Conservation (phyloP, 2,113 vertebrate genomes). For the Nymphicus hollandicus region DNA sequence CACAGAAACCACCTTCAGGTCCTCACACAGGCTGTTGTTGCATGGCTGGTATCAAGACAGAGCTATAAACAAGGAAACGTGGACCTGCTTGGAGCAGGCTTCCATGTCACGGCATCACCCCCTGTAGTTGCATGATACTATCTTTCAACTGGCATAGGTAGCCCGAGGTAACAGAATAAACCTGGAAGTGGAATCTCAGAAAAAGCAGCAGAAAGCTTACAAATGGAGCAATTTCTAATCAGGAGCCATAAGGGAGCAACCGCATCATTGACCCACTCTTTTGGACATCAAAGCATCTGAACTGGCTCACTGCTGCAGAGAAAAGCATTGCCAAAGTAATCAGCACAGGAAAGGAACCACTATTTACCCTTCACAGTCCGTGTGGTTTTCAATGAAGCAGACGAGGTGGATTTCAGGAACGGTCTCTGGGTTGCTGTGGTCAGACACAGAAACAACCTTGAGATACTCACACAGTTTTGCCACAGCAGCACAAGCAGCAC, state of each 20-base stretch:
- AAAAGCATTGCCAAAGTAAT: background rate
- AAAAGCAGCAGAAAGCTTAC: background rate
- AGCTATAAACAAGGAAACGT: background rate
- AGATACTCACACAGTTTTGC: background rate
- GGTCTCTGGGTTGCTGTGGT: background rate
- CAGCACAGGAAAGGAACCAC: background rate
- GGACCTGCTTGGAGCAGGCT: background rate
- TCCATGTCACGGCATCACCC: background rate
- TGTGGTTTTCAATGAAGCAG: background rate
- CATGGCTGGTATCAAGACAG: background rate
- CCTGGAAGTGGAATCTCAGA: background rate
- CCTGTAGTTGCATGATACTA: fast-evolving
- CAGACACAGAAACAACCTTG: background rate
- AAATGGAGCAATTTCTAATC: fast-evolving
- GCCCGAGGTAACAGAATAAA: background rate
- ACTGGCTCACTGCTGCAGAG: background rate
- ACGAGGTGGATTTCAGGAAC: background rate
- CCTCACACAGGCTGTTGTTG: background rate
- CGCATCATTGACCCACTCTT: fast-evolving
- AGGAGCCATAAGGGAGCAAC: background rate
- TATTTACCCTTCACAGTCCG: conserved; percentile 28
- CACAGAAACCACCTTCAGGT: conserved; percentile 21
- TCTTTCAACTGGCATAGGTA: background rate
- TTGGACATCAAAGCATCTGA: background rate
- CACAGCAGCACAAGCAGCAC: background rate